Percentiles rank a stretch among this genome's conserved stretches.
These are phyloP conservation scores for Prionchulus punctatus DNA, from an alignment of 2,888 invertebrate genomes.

Conservation along the genomic window DNA sequence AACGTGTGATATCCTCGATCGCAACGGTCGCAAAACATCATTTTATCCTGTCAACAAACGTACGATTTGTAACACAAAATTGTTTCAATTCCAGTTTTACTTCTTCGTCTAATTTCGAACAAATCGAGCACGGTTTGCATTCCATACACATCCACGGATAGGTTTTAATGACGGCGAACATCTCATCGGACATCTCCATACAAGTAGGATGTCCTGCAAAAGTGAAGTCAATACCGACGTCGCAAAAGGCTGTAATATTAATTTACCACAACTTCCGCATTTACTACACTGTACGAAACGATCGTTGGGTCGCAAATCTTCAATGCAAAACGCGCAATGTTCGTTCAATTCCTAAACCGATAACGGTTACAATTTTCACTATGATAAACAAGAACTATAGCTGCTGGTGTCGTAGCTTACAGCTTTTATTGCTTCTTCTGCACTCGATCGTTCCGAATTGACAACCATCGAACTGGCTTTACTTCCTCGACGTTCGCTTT, in stretches of 20 bases:
- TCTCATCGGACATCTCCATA: conserved; percentile 62
- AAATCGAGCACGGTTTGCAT: conserved; percentile 73
- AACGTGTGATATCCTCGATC: conserved; percentile 82
- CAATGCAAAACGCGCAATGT: conserved; percentile 12
- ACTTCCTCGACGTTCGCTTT: too few species aligned
- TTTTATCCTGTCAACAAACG: conserved; percentile 48
- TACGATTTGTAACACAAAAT: not conserved
- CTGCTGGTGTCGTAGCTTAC: too few species aligned
- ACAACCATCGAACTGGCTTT: too few species aligned
- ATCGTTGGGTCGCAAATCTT: conserved; percentile 6
- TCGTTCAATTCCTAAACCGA: conserved; percentile 15
- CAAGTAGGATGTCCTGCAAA: conserved; percentile 55
- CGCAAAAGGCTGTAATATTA: not conserved
- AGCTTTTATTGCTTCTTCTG: too few species aligned
- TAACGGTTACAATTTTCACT: conserved; percentile 17
- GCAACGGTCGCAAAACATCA: conserved; percentile 84
- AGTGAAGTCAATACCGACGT: not conserved
- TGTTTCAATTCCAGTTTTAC: conserved; percentile 21
- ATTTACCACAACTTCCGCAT: conserved; percentile 11
- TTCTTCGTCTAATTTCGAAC: conserved; percentile 61
- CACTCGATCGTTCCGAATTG: too few species aligned
- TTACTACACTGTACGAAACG: conserved; percentile 8
- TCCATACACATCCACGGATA: conserved; percentile 87
- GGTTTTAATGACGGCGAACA: conserved; percentile 57
- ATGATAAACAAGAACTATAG: too few species aligned